Conservation (phyloP, 2,113 vertebrate genomes). For the Platanista minor region DNA sequence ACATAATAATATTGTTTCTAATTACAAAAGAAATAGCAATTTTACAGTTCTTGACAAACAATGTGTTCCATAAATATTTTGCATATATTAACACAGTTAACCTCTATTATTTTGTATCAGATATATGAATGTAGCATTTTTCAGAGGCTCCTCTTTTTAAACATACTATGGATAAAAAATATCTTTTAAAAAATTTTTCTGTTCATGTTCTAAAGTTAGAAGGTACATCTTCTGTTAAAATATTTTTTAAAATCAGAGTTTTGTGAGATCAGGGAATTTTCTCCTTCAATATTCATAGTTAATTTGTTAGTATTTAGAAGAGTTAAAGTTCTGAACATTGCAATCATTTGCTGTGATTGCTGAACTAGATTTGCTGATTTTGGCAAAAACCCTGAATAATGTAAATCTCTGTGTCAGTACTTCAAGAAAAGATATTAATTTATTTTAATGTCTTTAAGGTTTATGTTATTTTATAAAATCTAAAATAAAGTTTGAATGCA, state of each 20-base stretch:
- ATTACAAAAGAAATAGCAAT: not conserved
- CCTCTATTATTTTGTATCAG: not conserved
- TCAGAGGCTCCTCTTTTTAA: not conserved
- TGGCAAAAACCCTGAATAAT: not conserved
- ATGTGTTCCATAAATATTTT: not conserved
- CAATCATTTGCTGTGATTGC: not conserved
- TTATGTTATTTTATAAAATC: not conserved
- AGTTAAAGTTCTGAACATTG: not conserved
- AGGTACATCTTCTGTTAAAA: not conserved
- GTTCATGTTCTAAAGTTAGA: not conserved
- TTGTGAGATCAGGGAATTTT: not conserved
- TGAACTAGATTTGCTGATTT: not conserved
- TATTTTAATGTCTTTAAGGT: not conserved
- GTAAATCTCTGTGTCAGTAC: not conserved
- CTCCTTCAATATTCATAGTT: not conserved
- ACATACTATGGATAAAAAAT: not conserved
- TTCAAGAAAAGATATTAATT: not conserved
- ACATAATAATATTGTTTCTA: not conserved
- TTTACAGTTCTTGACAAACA: not conserved
- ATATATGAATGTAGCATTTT: not conserved
- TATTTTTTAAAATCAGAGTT: not conserved
- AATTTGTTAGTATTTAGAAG: not conserved
- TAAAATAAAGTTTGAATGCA: not conserved
- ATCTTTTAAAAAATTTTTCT: not conserved
- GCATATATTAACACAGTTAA: not conserved